Base-by-base conservation (phyloP, 2,797 vertebrate genomes). In the Halcyon chelicuti region DNA sequence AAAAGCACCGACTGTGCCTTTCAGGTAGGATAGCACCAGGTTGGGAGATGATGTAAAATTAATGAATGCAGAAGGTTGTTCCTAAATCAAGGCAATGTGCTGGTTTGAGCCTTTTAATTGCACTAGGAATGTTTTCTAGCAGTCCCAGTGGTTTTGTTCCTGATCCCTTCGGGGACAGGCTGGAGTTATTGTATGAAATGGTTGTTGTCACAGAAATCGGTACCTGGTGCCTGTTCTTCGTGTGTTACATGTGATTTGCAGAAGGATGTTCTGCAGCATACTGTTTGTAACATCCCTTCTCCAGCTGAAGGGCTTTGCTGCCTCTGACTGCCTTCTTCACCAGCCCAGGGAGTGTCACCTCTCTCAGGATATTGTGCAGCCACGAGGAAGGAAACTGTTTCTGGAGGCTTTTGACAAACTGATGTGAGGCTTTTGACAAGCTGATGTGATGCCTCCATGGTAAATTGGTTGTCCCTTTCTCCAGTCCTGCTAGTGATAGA, bases 161-260 rank as follows among this genome's bases (percentile, higher is more conserved):
- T 44, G 44, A 40, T 46, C 80, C 68, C 9, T 1, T 0, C 31
- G 49, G 35, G 40, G 12, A 57, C 66, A 75, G 55, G 58, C 29
- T 77, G 76, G 67, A 90, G 25, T 15, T 86, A 5, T 5, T 12
- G 13, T 40, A 2, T 54, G 39, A 61, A 39, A 12, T 49, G 22
- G 44, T 35, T 10, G 39, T 54, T 90, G 82, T 31, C 52, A 16
- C 79, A 88, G 88, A 19, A n/a, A 6, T 22, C 40, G 13, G 72
- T 63, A 31, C 49, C 54, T 0, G 0, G 40, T 10, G 20, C 47
- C 61, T 44, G 25, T 58, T 47, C 58, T 19, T 15, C 28, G 0
- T 2, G 3, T n/a, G 52, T 54, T 70, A n/a, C 8, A 2, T 4
- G 26, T 46, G 72, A 5, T 29, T 39, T 63, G 84, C 61, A 73